phyloP scores from a whole-genome alignment of 2,113 vertebrate genomes.

The Ptychochromis oligacanthus region DNA sequence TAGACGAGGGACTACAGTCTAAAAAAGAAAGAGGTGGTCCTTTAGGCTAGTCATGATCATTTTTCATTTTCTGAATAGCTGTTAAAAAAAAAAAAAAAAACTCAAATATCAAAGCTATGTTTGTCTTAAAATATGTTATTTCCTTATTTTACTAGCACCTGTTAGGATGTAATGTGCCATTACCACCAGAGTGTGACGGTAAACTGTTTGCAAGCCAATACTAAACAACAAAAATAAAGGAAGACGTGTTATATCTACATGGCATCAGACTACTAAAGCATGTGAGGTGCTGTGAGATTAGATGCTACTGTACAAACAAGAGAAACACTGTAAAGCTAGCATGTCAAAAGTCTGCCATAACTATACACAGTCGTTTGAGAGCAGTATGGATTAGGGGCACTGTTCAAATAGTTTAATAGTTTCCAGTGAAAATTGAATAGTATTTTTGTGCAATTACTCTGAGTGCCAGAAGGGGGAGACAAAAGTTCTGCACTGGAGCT shows the following conservation, averaged over 20 bases:
- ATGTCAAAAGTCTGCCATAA: background rate
- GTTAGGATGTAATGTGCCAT: background rate
- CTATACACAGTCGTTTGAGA: background rate
- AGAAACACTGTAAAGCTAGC: background rate
- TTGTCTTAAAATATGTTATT: background rate
- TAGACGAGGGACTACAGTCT: background rate
- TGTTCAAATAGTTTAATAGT: background rate
- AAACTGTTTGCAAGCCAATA: background rate
- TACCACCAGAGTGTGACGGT: background rate
- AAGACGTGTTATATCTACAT: background rate
- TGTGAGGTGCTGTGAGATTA: background rate
- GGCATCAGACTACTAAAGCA: background rate
- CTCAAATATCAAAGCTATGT: background rate
- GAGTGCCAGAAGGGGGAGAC: background rate
- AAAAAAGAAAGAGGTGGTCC: background rate
- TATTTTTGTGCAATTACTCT: background rate
- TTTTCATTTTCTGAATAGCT: background rate
- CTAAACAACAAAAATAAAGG: background rate
- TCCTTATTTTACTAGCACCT: constrained; percentile 6
- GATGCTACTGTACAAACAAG: background rate
- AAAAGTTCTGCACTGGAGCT: background rate
- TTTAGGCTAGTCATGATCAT: too few relatives aligned
- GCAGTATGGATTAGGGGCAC: too few relatives aligned
- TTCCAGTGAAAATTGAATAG: background rate
- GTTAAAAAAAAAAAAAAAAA: background rate